Evolutionary conservation across 2,888 invertebrate genomes (phyloP), one percentile per base, ranked within the genome.

Genomic region (Trissonchulus latispiculum): DNA sequence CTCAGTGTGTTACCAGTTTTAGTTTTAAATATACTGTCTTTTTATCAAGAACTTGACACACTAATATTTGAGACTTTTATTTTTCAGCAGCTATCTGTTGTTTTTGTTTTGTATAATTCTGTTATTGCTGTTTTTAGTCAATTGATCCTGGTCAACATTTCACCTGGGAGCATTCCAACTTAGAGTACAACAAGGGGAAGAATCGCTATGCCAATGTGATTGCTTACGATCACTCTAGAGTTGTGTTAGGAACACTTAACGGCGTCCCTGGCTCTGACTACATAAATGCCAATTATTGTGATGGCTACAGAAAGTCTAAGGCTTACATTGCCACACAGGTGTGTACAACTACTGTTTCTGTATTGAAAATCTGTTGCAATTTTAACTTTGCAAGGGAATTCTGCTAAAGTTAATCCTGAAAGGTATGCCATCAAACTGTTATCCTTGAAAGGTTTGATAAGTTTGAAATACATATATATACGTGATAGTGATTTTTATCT

Each of bases 111-210:
- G n/a, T n/a, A 31, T 29, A n/a, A 36, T n/a, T n/a, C n/a, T n/a
- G n/a, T n/a, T n/a, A n/a, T n/a, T n/a, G n/a, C n/a, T n/a, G n/a
- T n/a, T 79, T 78, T n/a, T 78, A 88, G 84, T 95, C 95, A 78
- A 99, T 99, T 77, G 99, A 99, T 84, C 96, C 99, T 0, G 97
- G 97, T 0, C 97, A 99, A 82, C 96, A 97, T 84, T 99, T 99
- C 84, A 97, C 97, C 0, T 99, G 99, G 99, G 97, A 99, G 84
- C 93, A 96, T 84, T 96, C 96, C 0, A 96, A 93, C 83, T 89
- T 94, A 89, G 97, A 99, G 83, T 90, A 92, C 48, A 99, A 99
- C 85, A 96, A 97, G 82, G 92, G 95, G 28, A 99, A 99, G 85
- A 99, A 99, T 86, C 90, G 99, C 70, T 99, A 99, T 83, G 97